Conservation (phyloP, 2,888 invertebrate genomes). For the Erebia palarica region DNA sequence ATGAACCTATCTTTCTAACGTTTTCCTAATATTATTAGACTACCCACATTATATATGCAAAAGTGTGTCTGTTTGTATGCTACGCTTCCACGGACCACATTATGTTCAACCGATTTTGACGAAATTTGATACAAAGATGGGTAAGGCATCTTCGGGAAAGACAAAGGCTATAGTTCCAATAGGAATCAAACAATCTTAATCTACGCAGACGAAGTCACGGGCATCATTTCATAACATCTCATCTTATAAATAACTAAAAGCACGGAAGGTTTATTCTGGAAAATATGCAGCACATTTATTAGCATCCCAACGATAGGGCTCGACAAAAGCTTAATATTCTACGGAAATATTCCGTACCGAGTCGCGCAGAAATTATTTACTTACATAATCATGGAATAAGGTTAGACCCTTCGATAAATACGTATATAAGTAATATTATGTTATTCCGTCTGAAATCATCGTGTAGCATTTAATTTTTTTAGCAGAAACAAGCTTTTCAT, state of each 20-base stretch:
- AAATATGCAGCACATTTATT: conserved; percentile 21
- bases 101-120: too few species aligned
- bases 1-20: too few species aligned
- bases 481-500: too few species aligned
- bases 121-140: too few species aligned
- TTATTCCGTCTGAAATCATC: not conserved
- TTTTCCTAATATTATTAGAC: too few species aligned
- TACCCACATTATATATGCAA: too few species aligned
- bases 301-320: conserved; percentile 14
- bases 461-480: not conserved
- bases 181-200: too few species aligned
- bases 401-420: not conserved
- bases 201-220: too few species aligned
- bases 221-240: not conserved
- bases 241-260: conserved; percentile 3
- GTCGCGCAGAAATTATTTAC: conserved; percentile 9
- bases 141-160: too few species aligned
- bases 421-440: not conserved
- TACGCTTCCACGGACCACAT: too few species aligned
- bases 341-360: conserved; percentile 8
- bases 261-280: not conserved
- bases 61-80: too few species aligned
- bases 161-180: too few species aligned
- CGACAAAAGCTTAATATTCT: conserved; percentile 14
- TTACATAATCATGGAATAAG: conserved; percentile 1